Evolutionary conservation across 1,140 invertebrate genomes (phyloP).

Genomic region (Arion vulgaris): DNA sequence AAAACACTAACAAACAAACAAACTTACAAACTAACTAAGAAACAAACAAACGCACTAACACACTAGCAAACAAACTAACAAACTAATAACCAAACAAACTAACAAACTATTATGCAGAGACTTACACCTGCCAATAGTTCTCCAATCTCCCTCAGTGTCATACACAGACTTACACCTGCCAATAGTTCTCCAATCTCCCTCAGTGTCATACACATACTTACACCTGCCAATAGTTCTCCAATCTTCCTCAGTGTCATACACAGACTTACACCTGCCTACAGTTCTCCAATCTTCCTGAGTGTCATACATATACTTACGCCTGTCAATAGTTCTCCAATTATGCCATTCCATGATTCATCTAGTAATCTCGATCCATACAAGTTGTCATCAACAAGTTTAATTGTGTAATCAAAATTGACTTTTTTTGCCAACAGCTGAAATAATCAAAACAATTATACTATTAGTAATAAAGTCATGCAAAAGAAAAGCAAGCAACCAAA

Average conservation of each 20-base stretch:
- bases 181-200: conserved; percentile 96
- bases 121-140: conserved; percentile 90
- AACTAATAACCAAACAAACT: no score
- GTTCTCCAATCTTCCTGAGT: conserved; percentile 90
- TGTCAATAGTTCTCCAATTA: conserved; percentile 94
- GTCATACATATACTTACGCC: conserved; percentile 77
- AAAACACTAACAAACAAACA: no score
- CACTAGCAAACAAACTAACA: no score
- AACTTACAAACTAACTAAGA: no score
- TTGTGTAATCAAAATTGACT: conserved; percentile 85
- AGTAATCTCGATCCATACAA: conserved; percentile 83
- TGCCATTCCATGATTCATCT: conserved; percentile 93
- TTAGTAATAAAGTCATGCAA: no score
- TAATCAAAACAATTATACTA: no score
- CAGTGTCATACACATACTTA: conserved; percentile 69
- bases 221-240: conserved; percentile 92
- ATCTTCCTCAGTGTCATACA: conserved; percentile 75
- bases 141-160: conserved; percentile 81
- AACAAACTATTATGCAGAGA: background rate
- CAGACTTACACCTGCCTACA: conserved; percentile 85
- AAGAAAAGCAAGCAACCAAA: no score
- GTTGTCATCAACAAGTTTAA: conserved; percentile 91
- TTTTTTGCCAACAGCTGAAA: background rate
- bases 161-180: conserved; percentile 79
- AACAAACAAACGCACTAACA: no score